phyloP scores from a whole-genome alignment of 2,797 vertebrate genomes.

The Sebastes hopkinsi region DNA sequence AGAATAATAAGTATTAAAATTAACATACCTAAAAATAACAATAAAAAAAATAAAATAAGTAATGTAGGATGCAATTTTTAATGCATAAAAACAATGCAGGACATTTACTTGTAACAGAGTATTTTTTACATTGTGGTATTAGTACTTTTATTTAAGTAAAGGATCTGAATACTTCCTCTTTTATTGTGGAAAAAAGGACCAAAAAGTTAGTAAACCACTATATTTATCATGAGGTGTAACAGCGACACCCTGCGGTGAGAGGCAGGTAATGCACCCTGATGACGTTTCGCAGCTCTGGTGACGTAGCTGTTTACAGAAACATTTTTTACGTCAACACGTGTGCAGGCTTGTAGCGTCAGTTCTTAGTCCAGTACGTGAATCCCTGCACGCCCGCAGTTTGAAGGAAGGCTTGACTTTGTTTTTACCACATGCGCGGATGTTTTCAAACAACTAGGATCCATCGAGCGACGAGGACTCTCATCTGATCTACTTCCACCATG shows the following conservation, averaged over 20 bases:
- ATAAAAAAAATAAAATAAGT: no score
- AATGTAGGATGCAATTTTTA: no score
- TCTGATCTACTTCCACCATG: not conserved
- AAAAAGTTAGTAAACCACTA: not conserved
- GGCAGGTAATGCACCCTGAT: not conserved
- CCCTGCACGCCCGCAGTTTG: slow-evolving; percentile 20
- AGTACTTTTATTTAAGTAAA: no score
- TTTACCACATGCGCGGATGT: not conserved
- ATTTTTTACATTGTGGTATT: no score
- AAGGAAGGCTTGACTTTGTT: not conserved
- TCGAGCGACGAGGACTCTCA: slow-evolving; percentile 36
- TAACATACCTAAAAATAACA: no score
- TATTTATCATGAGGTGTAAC: not conserved
- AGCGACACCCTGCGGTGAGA: slow-evolving; percentile 20
- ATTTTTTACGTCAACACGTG: slow-evolving; percentile 66
- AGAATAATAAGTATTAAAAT: no score
- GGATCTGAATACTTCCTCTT: no score
- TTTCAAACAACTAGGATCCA: not conserved
- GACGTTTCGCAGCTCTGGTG: not conserved
- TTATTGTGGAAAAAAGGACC: no score
- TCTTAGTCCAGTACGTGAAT: slow-evolving; percentile 35
- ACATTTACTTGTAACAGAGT: no score
- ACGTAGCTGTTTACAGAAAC: slow-evolving; percentile 69
- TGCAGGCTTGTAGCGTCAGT: slow-evolving; percentile 17
- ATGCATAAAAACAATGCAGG: no score